Evolutionary conservation across 1,140 invertebrate species (phyloP).

Genomic region (Neoseiulus cucumeris): DNA sequence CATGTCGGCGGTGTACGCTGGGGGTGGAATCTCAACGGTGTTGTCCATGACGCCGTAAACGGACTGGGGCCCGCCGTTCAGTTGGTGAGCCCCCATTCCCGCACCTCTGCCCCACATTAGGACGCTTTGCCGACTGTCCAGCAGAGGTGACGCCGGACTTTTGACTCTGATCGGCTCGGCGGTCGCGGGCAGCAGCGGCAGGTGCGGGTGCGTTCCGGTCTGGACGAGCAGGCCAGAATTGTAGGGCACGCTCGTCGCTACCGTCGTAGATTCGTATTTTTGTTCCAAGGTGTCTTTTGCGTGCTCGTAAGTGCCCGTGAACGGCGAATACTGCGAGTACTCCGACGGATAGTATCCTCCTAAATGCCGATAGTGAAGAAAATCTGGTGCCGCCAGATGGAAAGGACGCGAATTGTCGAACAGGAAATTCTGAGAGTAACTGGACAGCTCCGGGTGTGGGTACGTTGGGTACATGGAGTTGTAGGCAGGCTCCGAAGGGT

Average conservation of each 20-base stretch:
- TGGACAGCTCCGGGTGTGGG: not conserved
- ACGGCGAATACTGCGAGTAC: not conserved
- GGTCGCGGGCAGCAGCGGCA: not conserved
- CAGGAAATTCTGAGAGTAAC: not conserved
- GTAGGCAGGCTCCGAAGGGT: constrained; percentile 1
- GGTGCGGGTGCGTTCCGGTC: not conserved
- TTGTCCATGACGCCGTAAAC: not conserved
- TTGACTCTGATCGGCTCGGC: constrained; percentile 6
- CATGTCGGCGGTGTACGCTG: constrained; percentile 5
- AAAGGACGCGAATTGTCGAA: constrained; percentile 6
- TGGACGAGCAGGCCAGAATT: not conserved
- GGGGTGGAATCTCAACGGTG: not conserved
- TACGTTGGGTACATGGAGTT: not conserved
- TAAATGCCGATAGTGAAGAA: constrained; percentile 5
- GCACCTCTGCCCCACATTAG: constrained; percentile 1
- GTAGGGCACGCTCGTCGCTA: not conserved
- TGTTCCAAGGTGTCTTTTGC: not conserved
- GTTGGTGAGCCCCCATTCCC: not conserved
- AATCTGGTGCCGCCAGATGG: not conserved
- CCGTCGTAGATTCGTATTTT: not conserved
- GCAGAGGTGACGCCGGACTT: not conserved
- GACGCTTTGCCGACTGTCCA: not conserved
- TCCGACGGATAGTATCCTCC: constrained; percentile 4
- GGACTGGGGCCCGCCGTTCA: not conserved
- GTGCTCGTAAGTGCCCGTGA: not conserved